Conservation (phyloP, 2,113 vertebrate genomes). For the Pedionomus torquatus region DNA sequence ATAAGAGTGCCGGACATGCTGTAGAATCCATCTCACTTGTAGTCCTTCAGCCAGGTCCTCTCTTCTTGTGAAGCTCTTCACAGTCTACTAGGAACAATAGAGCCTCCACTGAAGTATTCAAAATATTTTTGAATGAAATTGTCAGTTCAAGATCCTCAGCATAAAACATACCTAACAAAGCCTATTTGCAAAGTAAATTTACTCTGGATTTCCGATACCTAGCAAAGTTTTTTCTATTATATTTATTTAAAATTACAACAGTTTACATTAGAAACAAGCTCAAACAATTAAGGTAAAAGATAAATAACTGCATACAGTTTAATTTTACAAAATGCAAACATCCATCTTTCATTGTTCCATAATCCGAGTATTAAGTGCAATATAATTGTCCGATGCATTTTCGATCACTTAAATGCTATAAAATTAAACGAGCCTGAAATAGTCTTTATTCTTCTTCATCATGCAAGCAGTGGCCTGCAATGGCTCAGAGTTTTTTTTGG, state of each 20-base stretch:
- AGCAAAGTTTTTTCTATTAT: slow-evolving; percentile 88
- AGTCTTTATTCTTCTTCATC: slow-evolving; percentile 45
- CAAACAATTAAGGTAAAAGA: slow-evolving; percentile 97
- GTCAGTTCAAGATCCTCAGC: slow-evolving; percentile 74
- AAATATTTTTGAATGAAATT: slow-evolving; percentile 81
- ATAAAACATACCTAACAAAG: slow-evolving; percentile 76
- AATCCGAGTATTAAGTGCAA: slow-evolving; percentile 74
- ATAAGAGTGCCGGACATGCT: rapidly evolving
- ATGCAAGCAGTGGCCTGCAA: slow-evolving; percentile 23
- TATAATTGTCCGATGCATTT: slow-evolving; percentile 73
- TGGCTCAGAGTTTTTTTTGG: background rate
- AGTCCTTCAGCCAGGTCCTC: background rate
- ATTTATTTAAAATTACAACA: slow-evolving; percentile 98
- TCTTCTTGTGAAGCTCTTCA: background rate
- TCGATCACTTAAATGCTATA: slow-evolving; percentile 63
- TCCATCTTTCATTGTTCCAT: slow-evolving; percentile 76
- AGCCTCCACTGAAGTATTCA: slow-evolving; percentile 49
- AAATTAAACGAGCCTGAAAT: slow-evolving; percentile 67
- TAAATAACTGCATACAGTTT: slow-evolving; percentile 97
- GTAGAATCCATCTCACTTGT: background rate
- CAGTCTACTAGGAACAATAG: background rate
- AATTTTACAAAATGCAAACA: slow-evolving; percentile 97
- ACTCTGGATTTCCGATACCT: slow-evolving; percentile 87
- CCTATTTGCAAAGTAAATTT: slow-evolving; percentile 93
- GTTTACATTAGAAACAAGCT: slow-evolving; percentile 98